These are phyloP conservation scores for Hyles lineata DNA, from an alignment of 2,888 invertebrate genomes.

Conservation along the genomic window DNA sequence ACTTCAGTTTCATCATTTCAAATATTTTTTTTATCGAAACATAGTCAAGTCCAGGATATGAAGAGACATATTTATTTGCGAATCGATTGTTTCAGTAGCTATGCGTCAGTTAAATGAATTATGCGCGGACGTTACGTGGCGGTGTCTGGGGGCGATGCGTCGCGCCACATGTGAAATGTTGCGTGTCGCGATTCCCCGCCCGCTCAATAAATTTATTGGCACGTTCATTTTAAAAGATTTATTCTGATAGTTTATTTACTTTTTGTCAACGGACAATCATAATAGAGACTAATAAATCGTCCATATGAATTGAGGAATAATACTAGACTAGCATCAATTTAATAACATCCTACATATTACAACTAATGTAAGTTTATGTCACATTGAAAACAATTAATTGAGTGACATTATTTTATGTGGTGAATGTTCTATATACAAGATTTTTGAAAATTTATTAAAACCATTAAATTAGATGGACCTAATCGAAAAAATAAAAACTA, in stretches of 20 bases:
- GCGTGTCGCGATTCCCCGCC: slow-evolving; percentile 31
- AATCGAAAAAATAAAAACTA: too few species aligned
- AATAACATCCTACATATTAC: too few species aligned
- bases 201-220: slow-evolving; percentile 41
- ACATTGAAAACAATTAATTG: too few species aligned
- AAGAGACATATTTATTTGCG: slow-evolving; percentile 1
- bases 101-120: slow-evolving; percentile 31
- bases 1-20: too few species aligned
- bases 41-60: not conserved
- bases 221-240: slow-evolving; percentile 25
- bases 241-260: slow-evolving; percentile 4
- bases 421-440: too few species aligned
- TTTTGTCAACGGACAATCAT: not conserved
- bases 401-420: too few species aligned
- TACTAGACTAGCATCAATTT: not conserved
- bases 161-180: slow-evolving; percentile 38
- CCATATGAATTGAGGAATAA: not conserved
- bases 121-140: slow-evolving; percentile 25
- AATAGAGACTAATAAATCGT: not conserved
- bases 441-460: too few species aligned
- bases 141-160: slow-evolving; percentile 42
- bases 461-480: too few species aligned
- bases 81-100: slow-evolving; percentile 24
- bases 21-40: not conserved
- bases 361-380: too few species aligned